Evolutionary conservation across 2,797 vertebrate genomes (phyloP), one percentile per base, ranked within the genome.

Genomic region (Eospalax fontanierii): DNA sequence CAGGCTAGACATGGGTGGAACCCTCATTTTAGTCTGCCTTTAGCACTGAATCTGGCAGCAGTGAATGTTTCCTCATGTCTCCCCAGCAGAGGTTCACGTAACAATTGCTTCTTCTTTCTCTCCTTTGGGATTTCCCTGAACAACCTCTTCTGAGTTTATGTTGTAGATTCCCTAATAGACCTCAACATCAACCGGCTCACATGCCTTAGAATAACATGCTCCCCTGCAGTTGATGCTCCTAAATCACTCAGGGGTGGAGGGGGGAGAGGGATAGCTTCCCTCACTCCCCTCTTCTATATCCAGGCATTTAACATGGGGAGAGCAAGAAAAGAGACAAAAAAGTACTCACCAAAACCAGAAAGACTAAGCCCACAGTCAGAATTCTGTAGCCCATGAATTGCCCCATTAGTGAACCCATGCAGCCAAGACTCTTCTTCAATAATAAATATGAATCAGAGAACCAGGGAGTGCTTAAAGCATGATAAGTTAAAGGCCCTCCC

Each of bases 291-390:
- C 79, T 76, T 33, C 63, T 33, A 59, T 9, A 18, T 19, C 10
- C 80, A 75, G 14, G 22, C 70, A 86, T 14, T 66, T 76, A 50
- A 89, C 40, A 30, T 1, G 19, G 28, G 40, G 8, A 88, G 10
- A 59, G 57, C 30, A 40, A 46, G 21, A 75, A 65, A 70, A 11
- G 80, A 85, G 61, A 18, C n/a, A 50, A 65, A 3, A 40, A 50
- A 2, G 28, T 91, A 94, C 96, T 95, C 28, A 90, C 94, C 83
- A 15, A 93, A 79, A 61, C 46, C 90, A 96, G 88, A 40, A 89
- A 33, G 54, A 89, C 33, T n/a, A 91, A 28, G 7, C 24, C 91
- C 46, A 68, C 24, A 4, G 24, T 30, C 84, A 93, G 75, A 38
- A 63, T 68, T 88, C 50, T 96, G 91, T 28, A 86, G 9, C 22